These are phyloP conservation scores for Xiphophorus maculatus DNA, from an alignment of 2,113 vertebrate species.

Conservation along the genomic window DNA sequence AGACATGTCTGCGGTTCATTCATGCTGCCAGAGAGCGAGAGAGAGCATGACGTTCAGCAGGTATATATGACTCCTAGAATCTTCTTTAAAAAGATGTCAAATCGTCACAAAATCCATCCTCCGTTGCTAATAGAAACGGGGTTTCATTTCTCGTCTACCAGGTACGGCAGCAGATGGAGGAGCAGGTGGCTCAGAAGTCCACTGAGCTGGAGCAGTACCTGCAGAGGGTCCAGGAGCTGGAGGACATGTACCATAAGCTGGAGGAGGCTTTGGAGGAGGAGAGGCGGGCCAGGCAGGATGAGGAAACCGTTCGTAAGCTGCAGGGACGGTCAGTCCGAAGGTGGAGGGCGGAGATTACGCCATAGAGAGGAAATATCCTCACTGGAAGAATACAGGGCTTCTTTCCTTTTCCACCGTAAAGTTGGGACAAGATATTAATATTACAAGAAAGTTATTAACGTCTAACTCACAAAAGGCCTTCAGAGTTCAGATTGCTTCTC, in stretches of 20 bases:
- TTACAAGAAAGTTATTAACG: background rate
- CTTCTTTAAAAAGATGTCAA: too few relatives aligned
- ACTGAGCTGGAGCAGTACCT: constrained; percentile 94
- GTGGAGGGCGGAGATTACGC: background rate
- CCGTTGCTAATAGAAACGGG: background rate
- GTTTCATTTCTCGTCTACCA: constrained; percentile 49
- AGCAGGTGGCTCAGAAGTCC: constrained; percentile 95
- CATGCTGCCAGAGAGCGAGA: too few relatives aligned
- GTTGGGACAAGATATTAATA: background rate
- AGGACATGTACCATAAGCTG: constrained; percentile 91
- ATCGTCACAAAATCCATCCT: background rate
- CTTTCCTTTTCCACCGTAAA: background rate
- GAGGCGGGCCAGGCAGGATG: constrained; percentile 90
- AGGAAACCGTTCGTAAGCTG: constrained; percentile 90
- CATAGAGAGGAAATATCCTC: background rate
- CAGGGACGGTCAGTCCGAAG: constrained; percentile 85
- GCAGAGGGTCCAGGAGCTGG: constrained; percentile 89
- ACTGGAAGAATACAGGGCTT: too few relatives aligned
- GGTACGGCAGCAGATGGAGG: constrained; percentile 95
- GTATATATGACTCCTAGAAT: too few relatives aligned
- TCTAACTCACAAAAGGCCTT: background rate
- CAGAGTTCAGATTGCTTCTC: background rate
- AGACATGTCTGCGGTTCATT: too few relatives aligned
- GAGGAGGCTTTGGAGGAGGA: constrained; percentile 94
- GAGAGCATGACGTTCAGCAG: too few relatives aligned